A percentile compares a stretch with the other conserved stretches of the same genome.
These are phyloP conservation scores for Gobionotothen gibberifrons DNA, from an alignment of 2,797 vertebrate species.

Conservation along the genomic window DNA sequence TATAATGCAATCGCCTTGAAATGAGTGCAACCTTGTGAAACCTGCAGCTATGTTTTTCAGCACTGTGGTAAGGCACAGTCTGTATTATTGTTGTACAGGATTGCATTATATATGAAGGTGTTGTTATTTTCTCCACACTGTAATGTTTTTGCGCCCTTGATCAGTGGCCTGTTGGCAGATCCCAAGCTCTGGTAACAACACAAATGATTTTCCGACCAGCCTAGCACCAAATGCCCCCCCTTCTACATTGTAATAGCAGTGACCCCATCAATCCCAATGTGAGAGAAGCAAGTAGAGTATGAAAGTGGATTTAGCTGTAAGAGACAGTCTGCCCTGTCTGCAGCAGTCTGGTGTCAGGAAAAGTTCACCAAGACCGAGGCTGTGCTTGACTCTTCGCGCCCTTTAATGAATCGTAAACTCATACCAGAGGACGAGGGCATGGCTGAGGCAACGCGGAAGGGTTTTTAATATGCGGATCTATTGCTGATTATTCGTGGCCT, in stretches of 20 bases:
- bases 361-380: slow-evolving; percentile 31
- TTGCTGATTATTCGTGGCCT: slow-evolving; percentile 18
- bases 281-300: slow-evolving; percentile 8
- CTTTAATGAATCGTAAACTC: slow-evolving; percentile 51
- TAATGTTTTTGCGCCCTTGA: neutral
- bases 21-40: slow-evolving; percentile 1
- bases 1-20: neutral
- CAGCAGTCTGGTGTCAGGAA: slow-evolving; percentile 28
- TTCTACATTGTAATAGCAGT: slow-evolving; percentile 5
- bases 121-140: neutral
- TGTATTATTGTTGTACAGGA: neutral
- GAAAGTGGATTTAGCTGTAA: slow-evolving; percentile 28
- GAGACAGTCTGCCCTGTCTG: slow-evolving; percentile 22
- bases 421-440: slow-evolving; percentile 7
- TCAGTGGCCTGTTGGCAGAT: slow-evolving; percentile 8
- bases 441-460: slow-evolving; percentile 14
- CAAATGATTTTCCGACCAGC: neutral
- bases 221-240: neutral
- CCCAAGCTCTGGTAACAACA: neutral
- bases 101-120: neutral
- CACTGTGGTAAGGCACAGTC: neutral
- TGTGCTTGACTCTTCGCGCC: slow-evolving; percentile 32
- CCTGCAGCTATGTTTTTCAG: slow-evolving; percentile 1
- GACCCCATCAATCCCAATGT: neutral
- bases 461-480: slow-evolving; percentile 29